Conservation (phyloP, 2,797 vertebrate genomes). For the Vespertilio murinus region DNA sequence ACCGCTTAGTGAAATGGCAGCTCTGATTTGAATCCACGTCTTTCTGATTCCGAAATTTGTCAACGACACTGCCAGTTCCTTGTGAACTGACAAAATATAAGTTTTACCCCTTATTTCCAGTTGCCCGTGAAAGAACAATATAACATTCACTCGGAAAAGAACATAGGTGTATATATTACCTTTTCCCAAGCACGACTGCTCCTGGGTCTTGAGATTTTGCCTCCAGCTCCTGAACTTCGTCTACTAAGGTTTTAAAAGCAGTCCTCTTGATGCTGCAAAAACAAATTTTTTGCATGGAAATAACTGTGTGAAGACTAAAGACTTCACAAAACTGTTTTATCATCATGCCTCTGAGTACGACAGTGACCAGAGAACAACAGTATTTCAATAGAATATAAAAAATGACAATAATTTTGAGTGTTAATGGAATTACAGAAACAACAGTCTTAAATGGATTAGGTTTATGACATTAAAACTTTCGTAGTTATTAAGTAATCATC, state of each 20-base stretch:
- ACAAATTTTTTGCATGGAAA: slow-evolving; percentile 23
- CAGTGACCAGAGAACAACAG: not conserved
- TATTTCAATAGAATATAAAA: slow-evolving; percentile 3
- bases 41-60: not conserved
- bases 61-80: not conserved
- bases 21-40: not conserved
- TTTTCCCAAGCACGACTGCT: slow-evolving; percentile 96
- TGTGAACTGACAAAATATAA: not conserved
- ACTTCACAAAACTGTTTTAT: not conserved
- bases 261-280: slow-evolving; percentile 91
- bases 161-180: slow-evolving; percentile 82
- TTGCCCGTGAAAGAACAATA: not conserved
- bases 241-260: slow-evolving; percentile 95
- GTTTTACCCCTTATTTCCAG: not conserved
- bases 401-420: not conserved
- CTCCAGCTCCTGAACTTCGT: slow-evolving; percentile 98
- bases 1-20: not conserved
- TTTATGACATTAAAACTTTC: not conserved
- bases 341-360: not conserved
- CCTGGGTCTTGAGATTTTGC: slow-evolving; percentile 97
- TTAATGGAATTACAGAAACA: slow-evolving; percentile 20
- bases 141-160: slow-evolving; percentile 17
- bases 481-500: slow-evolving; percentile 31
- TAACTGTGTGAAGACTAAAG: not conserved
- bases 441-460: slow-evolving; percentile 2